These are phyloP conservation scores for Tenrec ecaudatus DNA, from an alignment of 2,113 vertebrate genomes.

Conservation along the genomic window DNA sequence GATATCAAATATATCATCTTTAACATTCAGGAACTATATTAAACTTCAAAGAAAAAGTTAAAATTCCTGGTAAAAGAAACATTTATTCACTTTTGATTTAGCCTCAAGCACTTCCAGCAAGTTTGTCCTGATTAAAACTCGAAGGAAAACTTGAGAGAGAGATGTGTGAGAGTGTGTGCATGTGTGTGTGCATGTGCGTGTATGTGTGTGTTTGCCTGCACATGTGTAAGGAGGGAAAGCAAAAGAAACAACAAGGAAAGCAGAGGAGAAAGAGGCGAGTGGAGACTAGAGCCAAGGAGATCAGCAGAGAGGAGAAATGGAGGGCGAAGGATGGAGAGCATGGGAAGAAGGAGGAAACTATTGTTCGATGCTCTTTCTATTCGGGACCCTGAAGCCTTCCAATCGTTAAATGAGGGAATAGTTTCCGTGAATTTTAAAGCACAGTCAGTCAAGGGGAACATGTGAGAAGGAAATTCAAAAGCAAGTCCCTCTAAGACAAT, in stretches of 20 bases:
- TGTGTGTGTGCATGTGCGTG: neutral
- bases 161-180: neutral
- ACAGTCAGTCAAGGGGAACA: neutral
- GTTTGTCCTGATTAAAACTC: slow-evolving; percentile 53
- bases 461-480: slow-evolving; percentile 30
- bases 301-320: neutral
- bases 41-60: slow-evolving; percentile 83
- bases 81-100: slow-evolving; percentile 75
- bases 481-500: neutral
- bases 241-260: neutral
- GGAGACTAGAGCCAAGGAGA: neutral
- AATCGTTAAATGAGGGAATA: slow-evolving; percentile 16
- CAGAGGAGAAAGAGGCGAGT: neutral
- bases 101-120: slow-evolving; percentile 71
- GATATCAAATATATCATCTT: slow-evolving; percentile 83
- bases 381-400: neutral
- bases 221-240: neutral
- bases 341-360: neutral
- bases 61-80: slow-evolving; percentile 76
- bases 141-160: slow-evolving; percentile 32
- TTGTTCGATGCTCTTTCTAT: neutral
- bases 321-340: neutral
- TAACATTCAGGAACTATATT: slow-evolving; percentile 83
- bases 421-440: slow-evolving; percentile 2
- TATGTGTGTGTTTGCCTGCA: neutral